These are phyloP conservation scores for Ctenochaetus hawaiiensis DNA, from an alignment of 2,797 vertebrate genomes.

Conservation along the genomic window DNA sequence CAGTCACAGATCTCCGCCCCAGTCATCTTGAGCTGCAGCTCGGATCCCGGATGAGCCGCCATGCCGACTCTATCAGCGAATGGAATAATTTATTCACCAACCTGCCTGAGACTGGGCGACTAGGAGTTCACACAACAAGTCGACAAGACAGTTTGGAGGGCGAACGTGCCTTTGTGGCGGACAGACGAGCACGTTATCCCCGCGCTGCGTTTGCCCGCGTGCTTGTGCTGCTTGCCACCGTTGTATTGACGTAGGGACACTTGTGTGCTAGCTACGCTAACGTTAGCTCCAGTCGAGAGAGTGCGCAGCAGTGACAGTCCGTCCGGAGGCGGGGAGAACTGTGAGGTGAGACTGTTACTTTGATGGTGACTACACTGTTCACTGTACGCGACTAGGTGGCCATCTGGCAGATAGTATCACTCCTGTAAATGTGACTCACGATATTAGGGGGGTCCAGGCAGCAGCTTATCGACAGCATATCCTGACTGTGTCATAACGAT, in stretches of 20 bases:
- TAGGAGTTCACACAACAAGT: slow-evolving; percentile 62
- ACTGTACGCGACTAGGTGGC: slow-evolving; percentile 50
- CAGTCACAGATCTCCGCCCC: slow-evolving; percentile 66
- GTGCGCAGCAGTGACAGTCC: slow-evolving; percentile 69
- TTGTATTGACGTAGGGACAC: slow-evolving; percentile 52
- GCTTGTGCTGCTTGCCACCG: slow-evolving; percentile 26
- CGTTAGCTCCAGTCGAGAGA: slow-evolving; percentile 68
- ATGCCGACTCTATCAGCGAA: slow-evolving; percentile 71
- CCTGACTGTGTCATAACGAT: slow-evolving; percentile 16
- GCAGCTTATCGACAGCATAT: slow-evolving; percentile 36
- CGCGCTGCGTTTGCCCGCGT: slow-evolving; percentile 1
- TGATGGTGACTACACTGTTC: slow-evolving; percentile 70
- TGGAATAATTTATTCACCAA: slow-evolving; percentile 70
- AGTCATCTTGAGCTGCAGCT: slow-evolving; percentile 63
- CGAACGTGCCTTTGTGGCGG: neutral
- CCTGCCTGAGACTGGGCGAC: slow-evolving; percentile 50
- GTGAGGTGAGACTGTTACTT: slow-evolving; percentile 78
- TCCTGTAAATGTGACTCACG: slow-evolving; percentile 10
- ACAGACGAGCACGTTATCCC: neutral
- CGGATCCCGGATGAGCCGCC: slow-evolving; percentile 81
- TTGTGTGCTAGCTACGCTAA: slow-evolving; percentile 74
- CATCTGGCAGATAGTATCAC: slow-evolving; percentile 50
- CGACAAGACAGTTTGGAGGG: slow-evolving; percentile 10
- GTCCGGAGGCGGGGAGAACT: slow-evolving; percentile 74
- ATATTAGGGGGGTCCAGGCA: neutral